Conservation (phyloP, 2,113 vertebrate genomes). For the Xiphophorus hellerii region DNA sequence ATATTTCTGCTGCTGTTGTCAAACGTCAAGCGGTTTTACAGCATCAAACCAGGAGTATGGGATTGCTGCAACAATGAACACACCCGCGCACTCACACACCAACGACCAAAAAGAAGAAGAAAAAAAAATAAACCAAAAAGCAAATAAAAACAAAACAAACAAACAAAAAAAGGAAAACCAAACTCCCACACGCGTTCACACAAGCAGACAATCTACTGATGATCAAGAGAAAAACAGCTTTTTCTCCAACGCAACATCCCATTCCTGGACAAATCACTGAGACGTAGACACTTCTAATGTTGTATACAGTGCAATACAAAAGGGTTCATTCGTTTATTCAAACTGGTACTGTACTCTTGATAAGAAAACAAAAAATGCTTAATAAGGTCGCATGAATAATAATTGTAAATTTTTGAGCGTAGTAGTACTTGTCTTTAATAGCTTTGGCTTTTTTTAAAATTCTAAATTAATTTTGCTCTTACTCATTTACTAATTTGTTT, state of each 20-base stretch:
- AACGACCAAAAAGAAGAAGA: slow-evolving; percentile 35
- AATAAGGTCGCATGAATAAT: slow-evolving; percentile 84
- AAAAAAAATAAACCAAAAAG: too few relatives aligned
- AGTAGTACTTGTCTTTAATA: slow-evolving; percentile 85
- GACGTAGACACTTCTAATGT: slow-evolving; percentile 82
- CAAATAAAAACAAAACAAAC: background rate
- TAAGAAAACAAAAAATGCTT: slow-evolving; percentile 88
- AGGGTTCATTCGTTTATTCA: slow-evolving; percentile 85
- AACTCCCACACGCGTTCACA: slow-evolving; percentile 33
- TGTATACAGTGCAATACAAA: slow-evolving; percentile 91
- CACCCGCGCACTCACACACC: slow-evolving; percentile 58
- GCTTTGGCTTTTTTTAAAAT: slow-evolving; percentile 86
- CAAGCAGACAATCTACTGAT: slow-evolving; percentile 62
- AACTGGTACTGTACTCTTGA: slow-evolving; percentile 86
- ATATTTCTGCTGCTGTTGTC: slow-evolving; percentile 77
- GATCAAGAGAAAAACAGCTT: slow-evolving; percentile 77
- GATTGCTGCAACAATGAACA: slow-evolving; percentile 67
- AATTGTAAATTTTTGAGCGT: slow-evolving; percentile 79
- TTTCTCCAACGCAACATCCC: slow-evolving; percentile 84
- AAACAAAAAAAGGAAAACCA: background rate
- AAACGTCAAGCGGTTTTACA: slow-evolving; percentile 73
- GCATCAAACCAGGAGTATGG: slow-evolving; percentile 68
- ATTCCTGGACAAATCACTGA: slow-evolving; percentile 79
- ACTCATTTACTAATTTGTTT: slow-evolving; percentile 76
- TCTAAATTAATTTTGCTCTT: slow-evolving; percentile 70